Conservation (phyloP, 2,888 invertebrate genomes). For the Ptychoptera albimana region DNA sequence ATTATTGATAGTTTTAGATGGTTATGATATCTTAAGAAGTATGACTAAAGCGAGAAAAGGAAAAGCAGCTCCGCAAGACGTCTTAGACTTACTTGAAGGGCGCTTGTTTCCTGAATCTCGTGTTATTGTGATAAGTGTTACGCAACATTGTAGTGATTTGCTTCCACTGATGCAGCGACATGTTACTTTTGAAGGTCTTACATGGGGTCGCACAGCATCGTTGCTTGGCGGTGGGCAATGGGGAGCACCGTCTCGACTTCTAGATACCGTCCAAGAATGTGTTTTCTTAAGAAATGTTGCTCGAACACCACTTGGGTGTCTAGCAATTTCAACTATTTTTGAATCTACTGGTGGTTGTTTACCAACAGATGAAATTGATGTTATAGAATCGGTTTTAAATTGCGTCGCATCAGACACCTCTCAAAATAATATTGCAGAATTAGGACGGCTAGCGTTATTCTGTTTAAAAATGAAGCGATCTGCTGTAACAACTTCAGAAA, state of each 20-base stretch:
- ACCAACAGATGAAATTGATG: conserved; percentile 23
- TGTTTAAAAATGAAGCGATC: conserved; percentile 33
- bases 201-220: conserved; percentile 33
- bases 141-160: conserved; percentile 24
- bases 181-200: conserved; percentile 32
- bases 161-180: conserved; percentile 33
- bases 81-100: conserved; percentile 35
- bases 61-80: conserved; percentile 30
- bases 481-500: conserved; percentile 33
- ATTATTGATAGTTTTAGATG: conserved; percentile 35
- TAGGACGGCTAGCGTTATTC: conserved; percentile 34
- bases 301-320: conserved; percentile 36
- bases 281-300: conserved; percentile 29
- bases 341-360: conserved; percentile 30
- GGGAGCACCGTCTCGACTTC: conserved; percentile 29
- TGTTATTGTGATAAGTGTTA: conserved; percentile 34
- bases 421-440: conserved; percentile 29
- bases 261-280: conserved; percentile 29
- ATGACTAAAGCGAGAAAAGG: conserved; percentile 24
- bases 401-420: conserved; percentile 22
- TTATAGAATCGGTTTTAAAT: conserved; percentile 25
- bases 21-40: conserved; percentile 28
- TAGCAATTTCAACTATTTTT: conserved; percentile 35
- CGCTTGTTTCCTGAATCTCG: conserved; percentile 36
- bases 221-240: conserved; percentile 33